phyloP scores from a whole-genome alignment of 1,140 invertebrate species.

The Drosophila chauvacae region DNA sequence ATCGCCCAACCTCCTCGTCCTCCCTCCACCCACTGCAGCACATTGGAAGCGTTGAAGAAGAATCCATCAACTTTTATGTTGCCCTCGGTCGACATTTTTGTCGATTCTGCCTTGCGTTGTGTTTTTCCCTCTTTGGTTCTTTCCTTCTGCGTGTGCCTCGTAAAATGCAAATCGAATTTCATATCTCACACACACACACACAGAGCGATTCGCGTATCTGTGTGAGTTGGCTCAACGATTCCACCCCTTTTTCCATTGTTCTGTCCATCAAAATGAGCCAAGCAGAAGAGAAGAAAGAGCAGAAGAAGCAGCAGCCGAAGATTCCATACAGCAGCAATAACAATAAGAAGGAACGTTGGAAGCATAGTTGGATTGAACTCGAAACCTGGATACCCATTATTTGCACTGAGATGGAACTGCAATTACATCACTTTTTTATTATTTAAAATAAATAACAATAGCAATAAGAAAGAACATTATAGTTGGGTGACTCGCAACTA shows the following conservation, averaged over 20 bases:
- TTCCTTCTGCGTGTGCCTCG: constrained; percentile 44
- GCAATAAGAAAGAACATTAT: no score
- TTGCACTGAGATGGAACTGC: no score
- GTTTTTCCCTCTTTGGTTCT: background rate
- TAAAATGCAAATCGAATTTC: constrained; percentile 84
- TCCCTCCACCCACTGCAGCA: constrained; percentile 1
- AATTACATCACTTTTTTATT: no score
- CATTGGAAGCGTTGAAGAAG: constrained; percentile 73
- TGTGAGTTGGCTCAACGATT: constrained; percentile 61
- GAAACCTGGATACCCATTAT: background rate
- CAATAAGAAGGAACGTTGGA: background rate
- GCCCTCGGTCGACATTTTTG: constrained; percentile 76
- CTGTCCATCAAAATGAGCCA: constrained; percentile 76
- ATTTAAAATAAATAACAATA: no score
- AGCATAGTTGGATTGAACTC: background rate
- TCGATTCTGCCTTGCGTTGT: constrained; percentile 69
- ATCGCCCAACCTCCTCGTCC: background rate
- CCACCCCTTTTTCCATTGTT: constrained; percentile 84
- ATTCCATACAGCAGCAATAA: constrained; percentile 33
- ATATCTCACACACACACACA: constrained; percentile 54
- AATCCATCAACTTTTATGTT: constrained; percentile 84
- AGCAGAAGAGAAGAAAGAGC: constrained; percentile 16
- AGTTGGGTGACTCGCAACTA: background rate
- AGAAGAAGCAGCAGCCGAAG: constrained; percentile 34
- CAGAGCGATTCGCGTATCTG: constrained; percentile 19